A percentile compares a stretch with the other conserved stretches of the same genome.
Conservation (phyloP, 2,797 vertebrate genomes). For the Anableps anableps region DNA sequence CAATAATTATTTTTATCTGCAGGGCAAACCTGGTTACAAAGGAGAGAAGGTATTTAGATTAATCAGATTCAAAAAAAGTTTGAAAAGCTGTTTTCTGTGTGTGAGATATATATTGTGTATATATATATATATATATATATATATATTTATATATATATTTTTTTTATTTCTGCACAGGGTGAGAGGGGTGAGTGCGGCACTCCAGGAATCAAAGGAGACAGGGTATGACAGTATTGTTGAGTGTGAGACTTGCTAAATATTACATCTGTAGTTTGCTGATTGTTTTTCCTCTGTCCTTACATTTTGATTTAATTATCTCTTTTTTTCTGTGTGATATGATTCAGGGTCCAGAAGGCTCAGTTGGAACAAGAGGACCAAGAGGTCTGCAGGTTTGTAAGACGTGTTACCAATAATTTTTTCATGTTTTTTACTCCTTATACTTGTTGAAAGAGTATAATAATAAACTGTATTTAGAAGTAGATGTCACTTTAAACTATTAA, state of each 20-base stretch:
- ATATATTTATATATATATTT: neutral
- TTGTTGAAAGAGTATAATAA: neutral
- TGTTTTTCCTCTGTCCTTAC: neutral
- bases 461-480: neutral
- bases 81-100: neutral
- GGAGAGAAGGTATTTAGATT: slow-evolving; percentile 86
- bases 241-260: neutral
- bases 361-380: slow-evolving; percentile 84
- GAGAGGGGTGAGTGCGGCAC: slow-evolving; percentile 91
- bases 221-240: slow-evolving; percentile 70
- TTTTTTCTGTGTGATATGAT: slow-evolving; percentile 14
- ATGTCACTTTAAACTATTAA: neutral
- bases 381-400: slow-evolving; percentile 85
- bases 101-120: too few relatives aligned
- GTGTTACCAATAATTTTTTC: neutral
- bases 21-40: slow-evolving; percentile 92
- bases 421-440: neutral
- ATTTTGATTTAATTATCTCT: slow-evolving; percentile 19
- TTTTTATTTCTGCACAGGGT: slow-evolving; percentile 77
- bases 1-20: slow-evolving; percentile 44
- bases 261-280: neutral
- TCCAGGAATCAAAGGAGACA: slow-evolving; percentile 92
- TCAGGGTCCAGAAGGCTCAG: slow-evolving; percentile 89
- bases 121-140: neutral
- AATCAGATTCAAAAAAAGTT: neutral